Percentiles rank a stretch among this genome's conserved stretches.
phyloP scores from a whole-genome alignment of 1,140 invertebrate species.

The Brachionus asplanchnoidis region DNA sequence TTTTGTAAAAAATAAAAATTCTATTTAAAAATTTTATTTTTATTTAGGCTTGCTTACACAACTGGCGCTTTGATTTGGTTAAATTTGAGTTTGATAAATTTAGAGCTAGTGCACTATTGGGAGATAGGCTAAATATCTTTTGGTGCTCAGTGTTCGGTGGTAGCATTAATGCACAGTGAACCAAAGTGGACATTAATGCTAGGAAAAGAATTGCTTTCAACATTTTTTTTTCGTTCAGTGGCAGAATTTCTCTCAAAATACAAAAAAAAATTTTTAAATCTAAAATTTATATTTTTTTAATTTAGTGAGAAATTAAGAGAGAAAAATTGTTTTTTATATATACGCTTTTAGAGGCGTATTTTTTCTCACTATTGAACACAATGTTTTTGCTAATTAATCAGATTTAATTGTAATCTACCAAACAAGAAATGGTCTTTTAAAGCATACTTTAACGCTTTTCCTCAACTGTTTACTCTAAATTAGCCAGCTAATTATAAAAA shows the following conservation, averaged over 20 bases:
- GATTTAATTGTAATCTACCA: neutral
- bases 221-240: neutral
- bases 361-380: neutral
- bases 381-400: constrained; percentile 24
- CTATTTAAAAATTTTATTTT: neutral
- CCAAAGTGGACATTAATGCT: neutral
- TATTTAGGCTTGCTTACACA: neutral
- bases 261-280: neutral
- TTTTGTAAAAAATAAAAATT: neutral
- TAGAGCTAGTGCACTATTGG: neutral
- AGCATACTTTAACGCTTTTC: neutral
- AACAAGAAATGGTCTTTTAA: neutral
- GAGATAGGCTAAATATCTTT: neutral
- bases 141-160: neutral
- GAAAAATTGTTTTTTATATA: constrained; percentile 8
- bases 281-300: neutral
- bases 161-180: neutral
- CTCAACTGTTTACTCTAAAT: constrained; percentile 10
- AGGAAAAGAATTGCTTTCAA: neutral
- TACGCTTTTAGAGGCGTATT: neutral
- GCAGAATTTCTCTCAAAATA: neutral
- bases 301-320: neutral
- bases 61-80: constrained; percentile 20
- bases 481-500: constrained; percentile 3
- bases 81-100: neutral